A percentile compares a stretch with the other conserved stretches of the same genome.
Conservation (phyloP, 2,113 vertebrate species). For the Xyrauchen texanus region DNA sequence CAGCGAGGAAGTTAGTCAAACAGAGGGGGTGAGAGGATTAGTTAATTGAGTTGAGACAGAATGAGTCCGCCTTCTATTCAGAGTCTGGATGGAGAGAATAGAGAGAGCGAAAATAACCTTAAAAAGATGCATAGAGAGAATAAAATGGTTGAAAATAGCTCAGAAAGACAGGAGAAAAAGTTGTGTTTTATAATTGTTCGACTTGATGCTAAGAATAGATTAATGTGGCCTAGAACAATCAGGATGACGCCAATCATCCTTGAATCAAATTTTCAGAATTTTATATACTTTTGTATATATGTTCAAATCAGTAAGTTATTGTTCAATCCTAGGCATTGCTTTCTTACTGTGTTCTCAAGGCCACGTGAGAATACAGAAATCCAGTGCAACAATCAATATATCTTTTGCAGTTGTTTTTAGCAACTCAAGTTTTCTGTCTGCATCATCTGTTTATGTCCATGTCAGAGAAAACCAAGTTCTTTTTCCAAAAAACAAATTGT, state of each 20-base stretch:
- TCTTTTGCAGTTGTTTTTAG: background rate
- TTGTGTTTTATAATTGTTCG: background rate
- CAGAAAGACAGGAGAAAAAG: background rate
- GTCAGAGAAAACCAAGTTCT: slow-evolving; percentile 30
- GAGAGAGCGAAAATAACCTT: background rate
- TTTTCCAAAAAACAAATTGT: slow-evolving; percentile 39
- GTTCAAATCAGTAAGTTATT: background rate
- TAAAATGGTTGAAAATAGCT: background rate
- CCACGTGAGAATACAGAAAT: background rate
- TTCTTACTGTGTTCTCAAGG: slow-evolving; percentile 6
- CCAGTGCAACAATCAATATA: background rate
- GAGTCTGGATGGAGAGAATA: slow-evolving; percentile 16
- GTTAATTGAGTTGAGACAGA: slow-evolving; percentile 17
- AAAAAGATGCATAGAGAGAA: slow-evolving; percentile 1
- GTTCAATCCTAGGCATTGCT: slow-evolving; percentile 5
- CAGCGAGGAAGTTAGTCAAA: slow-evolving; percentile 2
- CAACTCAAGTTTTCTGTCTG: background rate
- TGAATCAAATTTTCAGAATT: background rate
- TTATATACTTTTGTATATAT: too few relatives aligned
- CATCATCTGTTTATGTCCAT: background rate
- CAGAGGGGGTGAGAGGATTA: background rate
- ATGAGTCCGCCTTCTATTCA: slow-evolving; percentile 2
- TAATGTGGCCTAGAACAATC: background rate
- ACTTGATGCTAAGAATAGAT: background rate
- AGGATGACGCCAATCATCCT: too few relatives aligned